Base-by-base conservation (phyloP, 2,797 vertebrate genomes). In the Gila robusta region DNA sequence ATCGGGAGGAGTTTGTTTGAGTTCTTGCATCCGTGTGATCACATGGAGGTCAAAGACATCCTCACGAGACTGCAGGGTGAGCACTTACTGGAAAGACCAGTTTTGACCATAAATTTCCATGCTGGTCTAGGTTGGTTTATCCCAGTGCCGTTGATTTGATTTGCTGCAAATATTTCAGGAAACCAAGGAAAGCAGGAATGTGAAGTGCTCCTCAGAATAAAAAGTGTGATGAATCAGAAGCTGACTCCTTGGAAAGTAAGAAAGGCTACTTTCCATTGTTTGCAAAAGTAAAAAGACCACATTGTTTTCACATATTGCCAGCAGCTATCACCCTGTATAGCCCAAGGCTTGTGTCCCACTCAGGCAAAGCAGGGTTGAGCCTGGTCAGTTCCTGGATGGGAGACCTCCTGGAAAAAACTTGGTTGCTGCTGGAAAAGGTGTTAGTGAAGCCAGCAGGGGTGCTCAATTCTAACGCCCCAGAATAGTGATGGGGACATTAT, bases 1-100 rank as follows among this genome's bases (percentile, higher is more conserved):
- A 92, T 92, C 66, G 92, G 92, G 26, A 90, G 88, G 54, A 92
- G 88, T 81, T 87, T 93, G 67, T 91, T 92, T 47, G 91, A 93
- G 79, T 91, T 92, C 78, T 81, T 90, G 83, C 93, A 93, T 82
- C 91, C 90, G 8, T 88, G 81, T 66, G 92, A 93, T 89, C 90
- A 91, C 76, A 88, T 83, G 44, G 93, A 92, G 62, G 77, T 92
- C 19, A 91, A 88, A 72, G 88, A 91, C 17, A 88, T 91, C 47
- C 88, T 93, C n/a, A 86, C 83, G 26, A 88, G 56, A 56, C 84
- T 86, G 67, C 85, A 87, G 67, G 91, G 93, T 92, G 85, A 67
- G 76, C 23, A 82, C 39, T 49, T 8, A 23, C 21, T 26, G 26
- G 9, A 35, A 23, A 66, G 16, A 52, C 23, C 49, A 4, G 6